phyloP scores from a whole-genome alignment of 2,888 invertebrate species.

The Onchidella celtica region DNA sequence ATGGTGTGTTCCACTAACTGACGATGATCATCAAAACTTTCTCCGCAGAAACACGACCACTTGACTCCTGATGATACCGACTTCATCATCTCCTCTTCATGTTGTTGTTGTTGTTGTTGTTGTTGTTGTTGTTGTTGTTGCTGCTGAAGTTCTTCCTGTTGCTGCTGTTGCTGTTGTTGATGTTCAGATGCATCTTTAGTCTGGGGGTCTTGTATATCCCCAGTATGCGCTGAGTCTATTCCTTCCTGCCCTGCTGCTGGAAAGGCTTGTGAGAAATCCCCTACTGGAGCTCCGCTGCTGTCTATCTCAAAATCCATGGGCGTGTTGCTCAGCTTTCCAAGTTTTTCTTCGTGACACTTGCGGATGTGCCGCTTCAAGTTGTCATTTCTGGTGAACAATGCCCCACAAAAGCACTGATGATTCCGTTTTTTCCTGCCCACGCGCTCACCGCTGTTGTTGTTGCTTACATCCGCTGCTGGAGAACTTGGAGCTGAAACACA shows the following conservation, averaged over 20 bases:
- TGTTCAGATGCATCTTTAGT: too few relatives aligned
- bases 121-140: constrained; percentile 23
- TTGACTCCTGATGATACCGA: not conserved
- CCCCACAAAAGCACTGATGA: constrained; percentile 50
- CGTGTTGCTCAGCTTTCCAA: constrained; percentile 31
- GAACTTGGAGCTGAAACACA: not conserved
- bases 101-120: constrained; percentile 13
- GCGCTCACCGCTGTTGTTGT: not conserved
- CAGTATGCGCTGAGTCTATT: not conserved
- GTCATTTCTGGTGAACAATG: constrained; percentile 47
- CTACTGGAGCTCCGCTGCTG: not conserved
- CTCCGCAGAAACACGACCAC: constrained; percentile 50
- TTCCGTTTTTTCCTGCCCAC: constrained; percentile 17
- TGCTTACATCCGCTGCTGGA: not conserved
- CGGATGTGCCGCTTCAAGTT: constrained; percentile 49
- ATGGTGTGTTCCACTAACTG: constrained; percentile 42
- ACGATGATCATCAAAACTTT: constrained; percentile 41
- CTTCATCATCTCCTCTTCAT: constrained; percentile 3
- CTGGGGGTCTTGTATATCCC: not conserved
- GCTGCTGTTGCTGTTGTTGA: constrained; percentile 37
- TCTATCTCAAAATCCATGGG: constrained; percentile 30
- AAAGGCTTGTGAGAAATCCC: constrained; percentile 6
- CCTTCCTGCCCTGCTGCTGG: constrained; percentile 9
- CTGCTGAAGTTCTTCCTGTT: constrained; percentile 7
- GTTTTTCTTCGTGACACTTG: constrained; percentile 49